Percentiles rank a stretch among this genome's conserved stretches.
Conservation (phyloP, 2,797 vertebrate species). For the Yasuhikotakia modesta region DNA sequence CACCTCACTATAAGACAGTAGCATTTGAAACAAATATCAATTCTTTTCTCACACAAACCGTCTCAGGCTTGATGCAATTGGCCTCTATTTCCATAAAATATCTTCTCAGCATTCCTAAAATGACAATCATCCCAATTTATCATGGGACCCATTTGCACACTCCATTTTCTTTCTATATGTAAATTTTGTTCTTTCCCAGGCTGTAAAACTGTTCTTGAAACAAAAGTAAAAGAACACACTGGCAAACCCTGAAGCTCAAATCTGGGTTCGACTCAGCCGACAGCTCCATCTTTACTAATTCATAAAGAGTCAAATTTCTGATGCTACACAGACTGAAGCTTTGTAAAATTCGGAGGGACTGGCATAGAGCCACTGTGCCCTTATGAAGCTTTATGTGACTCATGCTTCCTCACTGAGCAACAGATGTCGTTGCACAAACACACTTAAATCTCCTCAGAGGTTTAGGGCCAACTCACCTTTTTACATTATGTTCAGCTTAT, state of each 20-base stretch:
- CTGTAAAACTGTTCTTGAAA: background rate
- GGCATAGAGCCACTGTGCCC: conserved; percentile 50
- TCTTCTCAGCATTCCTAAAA: background rate
- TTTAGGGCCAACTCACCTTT: conserved; percentile 28
- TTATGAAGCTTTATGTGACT: conserved; percentile 67
- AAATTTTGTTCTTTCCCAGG: background rate
- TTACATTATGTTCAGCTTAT: conserved; percentile 2
- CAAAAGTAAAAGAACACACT: background rate
- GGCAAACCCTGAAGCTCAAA: background rate
- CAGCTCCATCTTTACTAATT: conserved; percentile 20
- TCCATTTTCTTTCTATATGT: background rate
- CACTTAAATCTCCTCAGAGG: conserved; percentile 14
- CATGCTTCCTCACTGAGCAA: conserved; percentile 68
- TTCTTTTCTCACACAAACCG: background rate
- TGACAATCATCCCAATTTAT: conserved; percentile 7
- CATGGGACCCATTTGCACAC: conserved; percentile 4
- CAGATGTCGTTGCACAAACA: conserved; percentile 70
- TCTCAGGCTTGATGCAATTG: background rate
- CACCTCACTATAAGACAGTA: background rate
- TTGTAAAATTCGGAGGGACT: conserved; percentile 24
- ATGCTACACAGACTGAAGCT: background rate
- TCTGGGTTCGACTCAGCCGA: background rate
- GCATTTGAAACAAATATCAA: background rate
- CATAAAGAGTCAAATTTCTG: conserved; percentile 29
- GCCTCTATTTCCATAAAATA: background rate